Conservation (phyloP, 2,888 invertebrate genomes). For the Acrocera orbiculus region DNA sequence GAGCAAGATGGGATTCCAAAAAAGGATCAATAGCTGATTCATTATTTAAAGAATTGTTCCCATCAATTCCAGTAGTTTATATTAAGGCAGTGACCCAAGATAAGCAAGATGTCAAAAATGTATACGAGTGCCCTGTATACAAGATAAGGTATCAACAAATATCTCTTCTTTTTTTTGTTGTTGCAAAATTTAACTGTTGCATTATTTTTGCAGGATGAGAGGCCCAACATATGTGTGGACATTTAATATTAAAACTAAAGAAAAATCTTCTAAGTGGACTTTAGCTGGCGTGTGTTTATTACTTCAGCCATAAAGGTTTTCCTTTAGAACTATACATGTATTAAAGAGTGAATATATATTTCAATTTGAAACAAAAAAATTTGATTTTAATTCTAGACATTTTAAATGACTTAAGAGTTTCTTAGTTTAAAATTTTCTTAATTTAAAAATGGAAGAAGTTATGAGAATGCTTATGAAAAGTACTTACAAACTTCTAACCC, state of each 20-base stretch:
- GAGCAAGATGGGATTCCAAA: conserved; percentile 78
- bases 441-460: too few relatives aligned
- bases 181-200: too few relatives aligned
- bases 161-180: too few relatives aligned
- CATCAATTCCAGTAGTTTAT: conserved; percentile 77
- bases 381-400: too few relatives aligned
- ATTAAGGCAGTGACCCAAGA: conserved; percentile 76
- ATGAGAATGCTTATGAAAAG: too few relatives aligned
- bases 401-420: too few relatives aligned
- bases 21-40: conserved; percentile 67
- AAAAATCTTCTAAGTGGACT: conserved; percentile 78
- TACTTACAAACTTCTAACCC: too few relatives aligned
- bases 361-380: too few relatives aligned
- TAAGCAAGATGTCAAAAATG: conserved; percentile 70
- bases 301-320: conserved; percentile 64
- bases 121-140: conserved; percentile 88
- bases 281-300: conserved; percentile 79
- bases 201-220: conserved; percentile 43
- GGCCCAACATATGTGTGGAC: conserved; percentile 91
- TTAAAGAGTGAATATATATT: too few relatives aligned
- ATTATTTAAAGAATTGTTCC: conserved; percentile 74
- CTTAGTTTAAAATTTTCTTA: too few relatives aligned
- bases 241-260: conserved; percentile 76
- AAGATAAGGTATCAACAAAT: conserved; percentile 70
- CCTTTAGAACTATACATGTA: too few relatives aligned